Evolutionary conservation across 2,888 invertebrate species (phyloP).

Genomic region (Drosophila mayaguana): DNA sequence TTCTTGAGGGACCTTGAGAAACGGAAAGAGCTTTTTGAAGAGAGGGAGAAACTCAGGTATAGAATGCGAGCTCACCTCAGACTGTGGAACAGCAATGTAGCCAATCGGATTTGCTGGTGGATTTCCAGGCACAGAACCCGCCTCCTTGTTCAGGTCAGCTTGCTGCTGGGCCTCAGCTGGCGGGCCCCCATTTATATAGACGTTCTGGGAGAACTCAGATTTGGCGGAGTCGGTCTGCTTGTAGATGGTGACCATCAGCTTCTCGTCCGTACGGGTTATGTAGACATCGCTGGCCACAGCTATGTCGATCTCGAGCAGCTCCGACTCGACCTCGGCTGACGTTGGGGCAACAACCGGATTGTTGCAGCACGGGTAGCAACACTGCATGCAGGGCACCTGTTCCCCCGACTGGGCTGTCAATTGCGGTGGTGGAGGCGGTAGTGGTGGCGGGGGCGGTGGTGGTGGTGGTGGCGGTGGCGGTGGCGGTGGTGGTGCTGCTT

Average conservation of each 20-base stretch:
- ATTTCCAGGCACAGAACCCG: fast-evolving
- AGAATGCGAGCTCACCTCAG: neutral
- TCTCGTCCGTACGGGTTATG: neutral
- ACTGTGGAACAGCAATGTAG: neutral
- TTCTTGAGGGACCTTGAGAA: neutral
- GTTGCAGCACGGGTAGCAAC: neutral
- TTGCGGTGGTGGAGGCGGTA: neutral
- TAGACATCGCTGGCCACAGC: neutral
- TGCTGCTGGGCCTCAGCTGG: fast-evolving
- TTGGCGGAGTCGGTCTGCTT: neutral
- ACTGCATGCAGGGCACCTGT: neutral
- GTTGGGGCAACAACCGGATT: neutral
- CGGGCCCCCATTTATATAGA: neutral
- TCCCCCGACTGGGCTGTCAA: no score
- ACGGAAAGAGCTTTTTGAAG: neutral
- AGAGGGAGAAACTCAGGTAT: neutral
- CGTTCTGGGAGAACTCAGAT: neutral
- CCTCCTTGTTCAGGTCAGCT: neutral
- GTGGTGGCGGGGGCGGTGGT: neutral
- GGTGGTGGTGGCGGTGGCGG: neutral
- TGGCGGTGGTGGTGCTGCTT: neutral
- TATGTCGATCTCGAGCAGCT: neutral
- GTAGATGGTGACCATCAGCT: constrained; percentile 3
- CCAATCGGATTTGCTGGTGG: no score
- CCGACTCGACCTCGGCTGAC: neutral